phyloP scores from a whole-genome alignment of 2,113 vertebrate species.

The Parotia lawesii region DNA sequence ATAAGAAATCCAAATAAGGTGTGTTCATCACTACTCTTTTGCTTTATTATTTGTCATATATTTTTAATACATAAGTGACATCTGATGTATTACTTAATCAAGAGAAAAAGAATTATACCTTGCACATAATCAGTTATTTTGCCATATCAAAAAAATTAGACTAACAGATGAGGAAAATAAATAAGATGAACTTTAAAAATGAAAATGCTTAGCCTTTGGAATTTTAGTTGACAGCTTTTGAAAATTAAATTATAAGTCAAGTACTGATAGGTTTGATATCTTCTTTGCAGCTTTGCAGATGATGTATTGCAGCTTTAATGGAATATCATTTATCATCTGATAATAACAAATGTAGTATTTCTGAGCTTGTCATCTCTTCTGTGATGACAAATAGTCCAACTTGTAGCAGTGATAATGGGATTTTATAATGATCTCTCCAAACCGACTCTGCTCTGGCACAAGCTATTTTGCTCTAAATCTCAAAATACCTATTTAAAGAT shows the following conservation, averaged over 20 bases:
- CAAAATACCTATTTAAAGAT: conserved; percentile 68
- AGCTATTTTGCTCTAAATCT: conserved; percentile 71
- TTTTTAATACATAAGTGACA: conserved; percentile 83
- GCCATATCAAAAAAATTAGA: conserved; percentile 80
- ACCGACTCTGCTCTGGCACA: conserved; percentile 70
- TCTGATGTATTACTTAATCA: conserved; percentile 85
- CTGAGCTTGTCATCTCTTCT: conserved; percentile 87
- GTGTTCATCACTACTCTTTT: conserved; percentile 68
- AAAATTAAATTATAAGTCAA: conserved; percentile 84
- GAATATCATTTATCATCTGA: conserved; percentile 91
- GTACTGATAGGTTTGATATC: conserved; percentile 81
- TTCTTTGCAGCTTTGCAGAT: conserved; percentile 78
- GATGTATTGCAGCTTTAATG: conserved; percentile 85
- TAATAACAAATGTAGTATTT: conserved; percentile 92
- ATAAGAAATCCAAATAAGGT: conserved; percentile 71
- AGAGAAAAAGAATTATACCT: conserved; percentile 77
- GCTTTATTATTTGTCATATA: conserved; percentile 81
- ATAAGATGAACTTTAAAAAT: conserved; percentile 83
- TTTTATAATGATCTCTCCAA: conserved; percentile 91
- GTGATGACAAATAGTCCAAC: conserved; percentile 92
- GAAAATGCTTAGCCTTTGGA: conserved; percentile 82
- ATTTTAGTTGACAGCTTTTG: conserved; percentile 84
- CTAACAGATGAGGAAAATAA: conserved; percentile 84
- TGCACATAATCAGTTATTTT: conserved; percentile 79
- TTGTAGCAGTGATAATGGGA: conserved; percentile 89